phyloP scores from a whole-genome alignment of 2,888 invertebrate genomes.

The Caenorhabditis sp. region DNA sequence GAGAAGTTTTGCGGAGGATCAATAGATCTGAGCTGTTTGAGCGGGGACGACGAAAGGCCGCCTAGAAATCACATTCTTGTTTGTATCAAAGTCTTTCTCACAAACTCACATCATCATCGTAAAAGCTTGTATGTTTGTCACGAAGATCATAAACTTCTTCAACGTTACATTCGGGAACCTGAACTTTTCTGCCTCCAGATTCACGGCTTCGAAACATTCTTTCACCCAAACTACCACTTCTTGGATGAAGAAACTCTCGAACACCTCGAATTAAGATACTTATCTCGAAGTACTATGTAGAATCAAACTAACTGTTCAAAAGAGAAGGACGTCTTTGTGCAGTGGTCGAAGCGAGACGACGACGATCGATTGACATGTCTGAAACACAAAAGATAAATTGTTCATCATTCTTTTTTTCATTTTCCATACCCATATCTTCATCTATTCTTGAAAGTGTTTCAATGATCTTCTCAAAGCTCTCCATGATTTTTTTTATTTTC shows the following conservation, averaged over 20 bases:
- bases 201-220: conserved; percentile 32
- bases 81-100: background rate
- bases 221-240: conserved; percentile 24
- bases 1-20: conserved; percentile 57
- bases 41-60: conserved; percentile 48
- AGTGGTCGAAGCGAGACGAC: conserved; percentile 11
- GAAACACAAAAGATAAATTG: background rate
- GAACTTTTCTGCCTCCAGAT: background rate
- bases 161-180: conserved; percentile 44
- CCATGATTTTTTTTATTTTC: too few species aligned
- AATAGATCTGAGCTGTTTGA: conserved; percentile 57
- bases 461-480: too few species aligned
- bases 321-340: conserved; percentile 27
- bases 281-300: too few species aligned
- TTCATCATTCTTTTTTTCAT: background rate
- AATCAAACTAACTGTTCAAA: conserved; percentile 1
- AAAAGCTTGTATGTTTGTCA: conserved; percentile 41
- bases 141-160: conserved; percentile 52
- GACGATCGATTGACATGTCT: conserved; percentile 8
- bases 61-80: background rate
- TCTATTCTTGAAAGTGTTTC: too few species aligned
- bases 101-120: conserved; percentile 43
- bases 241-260: conserved; percentile 29
- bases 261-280: conserved; percentile 6
- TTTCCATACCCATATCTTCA: too few species aligned